phyloP scores from a whole-genome alignment of 2,113 vertebrate species.

The Tyto alba region DNA sequence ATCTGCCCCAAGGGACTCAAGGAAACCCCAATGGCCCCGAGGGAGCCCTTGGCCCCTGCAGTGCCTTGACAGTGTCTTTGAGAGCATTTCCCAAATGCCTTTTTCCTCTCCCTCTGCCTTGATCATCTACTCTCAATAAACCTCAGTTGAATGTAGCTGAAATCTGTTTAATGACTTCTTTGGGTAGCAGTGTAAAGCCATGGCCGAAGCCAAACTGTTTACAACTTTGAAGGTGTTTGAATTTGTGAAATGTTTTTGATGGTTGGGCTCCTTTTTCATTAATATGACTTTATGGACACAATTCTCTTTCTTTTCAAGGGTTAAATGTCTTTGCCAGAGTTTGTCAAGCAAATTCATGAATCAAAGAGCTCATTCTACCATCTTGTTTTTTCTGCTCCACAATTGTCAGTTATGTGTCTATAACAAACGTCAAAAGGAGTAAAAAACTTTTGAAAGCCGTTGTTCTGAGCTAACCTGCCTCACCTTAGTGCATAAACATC shows the following conservation, averaged over 20 bases:
- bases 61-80: background rate
- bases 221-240: background rate
- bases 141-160: background rate
- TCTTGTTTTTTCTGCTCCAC: background rate
- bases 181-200: background rate
- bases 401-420: background rate
- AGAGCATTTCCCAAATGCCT: background rate
- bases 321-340: background rate
- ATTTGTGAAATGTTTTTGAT: background rate
- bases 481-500: accelerated
- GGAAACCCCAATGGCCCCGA: background rate
- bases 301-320: background rate
- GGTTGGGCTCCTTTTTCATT: background rate
- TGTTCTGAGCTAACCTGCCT: background rate
- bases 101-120: background rate
- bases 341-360: background rate
- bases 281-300: background rate
- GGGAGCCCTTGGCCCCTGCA: accelerated
- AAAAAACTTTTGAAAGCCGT: background rate
- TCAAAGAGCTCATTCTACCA: background rate
- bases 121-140: background rate
- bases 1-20: background rate
- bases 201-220: background rate
- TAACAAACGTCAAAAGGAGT: background rate
- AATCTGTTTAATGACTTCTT: background rate